Base-by-base conservation (phyloP, 2,797 vertebrate genomes). In the Epinephelus malabaricus region DNA sequence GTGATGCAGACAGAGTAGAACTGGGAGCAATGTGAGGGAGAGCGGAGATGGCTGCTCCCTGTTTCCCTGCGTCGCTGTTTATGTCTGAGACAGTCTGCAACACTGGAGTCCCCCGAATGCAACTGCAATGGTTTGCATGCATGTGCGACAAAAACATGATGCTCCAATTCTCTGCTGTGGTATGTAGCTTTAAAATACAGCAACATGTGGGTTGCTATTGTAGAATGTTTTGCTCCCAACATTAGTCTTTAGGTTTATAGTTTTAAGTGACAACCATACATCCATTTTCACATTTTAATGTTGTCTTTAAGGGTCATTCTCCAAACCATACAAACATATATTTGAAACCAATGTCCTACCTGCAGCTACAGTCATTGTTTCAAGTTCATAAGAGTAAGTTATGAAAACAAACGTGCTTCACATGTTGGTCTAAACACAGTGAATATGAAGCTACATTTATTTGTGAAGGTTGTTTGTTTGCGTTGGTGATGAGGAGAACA, bases 1-100 rank as follows among this genome's bases (percentile, higher is more conserved):
- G 69, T 47, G 84, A 87, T 63, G 85, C 86, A 90, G 92, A 87
- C 86, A 79, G 88, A 88, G 88, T 87, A 79, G 86, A 87, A 62
- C 82, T 88, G 72, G 43, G 81, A 65, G 85, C 64, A 17, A 47
- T 47, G 61, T 49, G 46, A 23, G 78, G 72, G 75, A 91, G 62
- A 70, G 59, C 4, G 25, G 55, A 23, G 75, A 88, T 71, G 81
- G 72, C 80, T 79, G 80, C 86, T 84, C 64, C 71, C 78, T 62
- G 84, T 76, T 86, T 73, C 64, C 72, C 59, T 64, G 69, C 38
- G 13, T 79, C 15, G 49, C 73, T 64, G 68, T 46, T 86, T 54
- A 23, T 81, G 82, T 83, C 75, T 72, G 78, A 82, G 65, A 47
- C 58, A 49, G 63, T 50, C 64, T 72, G 67, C 74, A 51, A 77